Conservation (phyloP, 2,113 vertebrate species). For the Nestor notabilis region DNA sequence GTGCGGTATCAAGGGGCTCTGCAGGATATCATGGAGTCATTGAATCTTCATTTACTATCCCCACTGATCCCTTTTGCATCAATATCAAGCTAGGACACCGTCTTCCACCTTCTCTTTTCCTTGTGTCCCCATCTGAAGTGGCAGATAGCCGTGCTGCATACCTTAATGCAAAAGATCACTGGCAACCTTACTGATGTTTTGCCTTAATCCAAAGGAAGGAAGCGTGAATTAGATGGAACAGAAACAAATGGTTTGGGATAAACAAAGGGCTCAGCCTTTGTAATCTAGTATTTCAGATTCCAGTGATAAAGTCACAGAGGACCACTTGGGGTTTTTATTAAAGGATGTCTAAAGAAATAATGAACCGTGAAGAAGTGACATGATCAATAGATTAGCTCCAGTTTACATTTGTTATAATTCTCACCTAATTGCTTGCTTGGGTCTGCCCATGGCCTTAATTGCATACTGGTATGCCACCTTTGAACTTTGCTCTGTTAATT, state of each 20-base stretch:
- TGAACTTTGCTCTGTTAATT: constrained; percentile 51
- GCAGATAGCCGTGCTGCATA: neutral
- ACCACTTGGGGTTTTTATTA: neutral
- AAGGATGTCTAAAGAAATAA: neutral
- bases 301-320: neutral
- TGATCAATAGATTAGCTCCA: constrained; percentile 33
- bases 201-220: neutral
- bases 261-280: neutral
- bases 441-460: constrained; percentile 18
- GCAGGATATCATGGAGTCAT: neutral
- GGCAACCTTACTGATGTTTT: neutral
- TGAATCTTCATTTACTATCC: neutral
- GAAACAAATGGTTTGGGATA: neutral
- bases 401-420: constrained; percentile 49
- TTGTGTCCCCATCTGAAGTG: neutral
- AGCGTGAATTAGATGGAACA: neutral
- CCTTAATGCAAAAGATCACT: neutral
- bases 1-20: neutral
- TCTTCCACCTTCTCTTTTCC: neutral
- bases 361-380: neutral
- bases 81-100: neutral
- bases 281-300: constrained; percentile 5
- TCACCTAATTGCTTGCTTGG: constrained; percentile 39
- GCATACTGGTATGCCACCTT: constrained; percentile 46
- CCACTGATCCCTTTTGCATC: neutral